Conservation (phyloP, 1,140 invertebrate genomes). For the Heliconius eleuchia region DNA sequence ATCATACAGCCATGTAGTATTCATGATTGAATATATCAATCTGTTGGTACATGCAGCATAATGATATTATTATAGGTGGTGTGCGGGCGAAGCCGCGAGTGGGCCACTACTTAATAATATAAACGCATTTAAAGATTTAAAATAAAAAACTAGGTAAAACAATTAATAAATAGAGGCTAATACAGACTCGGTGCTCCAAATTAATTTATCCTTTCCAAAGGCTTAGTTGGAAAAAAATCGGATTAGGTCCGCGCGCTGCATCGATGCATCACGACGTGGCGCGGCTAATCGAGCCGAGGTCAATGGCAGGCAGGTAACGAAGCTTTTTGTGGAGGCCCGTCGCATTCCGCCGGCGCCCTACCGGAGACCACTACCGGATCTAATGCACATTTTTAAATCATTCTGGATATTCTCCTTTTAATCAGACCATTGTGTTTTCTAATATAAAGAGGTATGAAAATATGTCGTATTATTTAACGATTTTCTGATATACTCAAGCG, state of each 20-base stretch:
- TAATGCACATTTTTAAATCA: conserved; percentile 44
- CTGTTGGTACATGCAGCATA: too few relatives aligned
- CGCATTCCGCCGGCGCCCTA: conserved; percentile 55
- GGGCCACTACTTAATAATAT: too few relatives aligned
- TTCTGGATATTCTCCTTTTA: conserved; percentile 3
- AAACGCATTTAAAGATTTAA: too few relatives aligned
- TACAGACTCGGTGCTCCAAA: conserved; percentile 30
- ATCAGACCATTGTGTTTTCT: background rate
- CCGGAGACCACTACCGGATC: conserved; percentile 56
- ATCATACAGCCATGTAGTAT: too few relatives aligned
- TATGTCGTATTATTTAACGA: background rate
- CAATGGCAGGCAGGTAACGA: conserved; percentile 74
- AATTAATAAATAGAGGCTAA: background rate
- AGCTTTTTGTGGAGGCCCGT: conserved; percentile 56
- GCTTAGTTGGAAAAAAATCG: conserved; percentile 41
- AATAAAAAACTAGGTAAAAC: background rate
- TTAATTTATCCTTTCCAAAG: conserved; percentile 46
- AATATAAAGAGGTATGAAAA: background rate
- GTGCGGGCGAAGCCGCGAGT: too few relatives aligned
- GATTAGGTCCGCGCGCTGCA: conserved; percentile 54
- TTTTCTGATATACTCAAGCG: too few relatives aligned
- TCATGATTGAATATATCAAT: too few relatives aligned
- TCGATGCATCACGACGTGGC: conserved; percentile 54
- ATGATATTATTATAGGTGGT: too few relatives aligned
- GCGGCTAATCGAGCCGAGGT: conserved; percentile 63